A percentile compares a stretch with the other conserved stretches of the same genome.
These are phyloP conservation scores for Euplagia quadripunctaria DNA, from an alignment of 2,888 invertebrate species.

Conservation along the genomic window DNA sequence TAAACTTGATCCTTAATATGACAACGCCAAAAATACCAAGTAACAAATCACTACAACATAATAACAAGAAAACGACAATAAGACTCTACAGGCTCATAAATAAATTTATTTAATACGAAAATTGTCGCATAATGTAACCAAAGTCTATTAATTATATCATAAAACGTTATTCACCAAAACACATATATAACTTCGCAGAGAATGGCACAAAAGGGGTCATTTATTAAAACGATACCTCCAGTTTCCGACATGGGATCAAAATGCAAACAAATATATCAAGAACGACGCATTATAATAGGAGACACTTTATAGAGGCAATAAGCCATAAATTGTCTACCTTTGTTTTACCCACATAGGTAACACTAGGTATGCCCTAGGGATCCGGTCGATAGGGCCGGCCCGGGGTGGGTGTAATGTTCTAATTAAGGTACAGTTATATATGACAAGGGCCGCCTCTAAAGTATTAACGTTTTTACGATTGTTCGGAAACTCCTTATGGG, in stretches of 20 bases:
- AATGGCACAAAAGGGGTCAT: conserved; percentile 42
- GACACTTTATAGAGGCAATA: conserved; percentile 45
- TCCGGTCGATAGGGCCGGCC: conserved; percentile 24
- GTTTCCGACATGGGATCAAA: conserved; percentile 50
- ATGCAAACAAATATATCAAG: conserved; percentile 51
- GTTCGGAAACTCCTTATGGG: conserved; percentile 6
- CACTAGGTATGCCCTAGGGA: conserved; percentile 22
- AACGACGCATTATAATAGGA: conserved; percentile 43
- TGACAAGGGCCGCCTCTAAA: conserved; percentile 26
- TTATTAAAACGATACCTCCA: conserved; percentile 30
- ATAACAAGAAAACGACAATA: not conserved
- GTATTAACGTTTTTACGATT: conserved; percentile 32
- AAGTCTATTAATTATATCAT: conserved; percentile 32
- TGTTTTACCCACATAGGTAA: conserved; percentile 43
- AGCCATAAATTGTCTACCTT: conserved; percentile 52
- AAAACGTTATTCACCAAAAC: conserved; percentile 39
- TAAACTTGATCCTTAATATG: no score
- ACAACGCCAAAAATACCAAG: no score
- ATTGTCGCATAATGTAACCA: conserved; percentile 20
- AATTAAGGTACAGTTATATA: conserved; percentile 46
- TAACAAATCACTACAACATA: no score
- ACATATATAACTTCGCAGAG: conserved; percentile 33
- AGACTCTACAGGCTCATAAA: not conserved
- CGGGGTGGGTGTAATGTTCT: conserved; percentile 36
- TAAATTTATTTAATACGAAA: conserved; percentile 11